phyloP scores from a whole-genome alignment of 1,140 invertebrate genomes.

The Sycophaga agraensis region DNA sequence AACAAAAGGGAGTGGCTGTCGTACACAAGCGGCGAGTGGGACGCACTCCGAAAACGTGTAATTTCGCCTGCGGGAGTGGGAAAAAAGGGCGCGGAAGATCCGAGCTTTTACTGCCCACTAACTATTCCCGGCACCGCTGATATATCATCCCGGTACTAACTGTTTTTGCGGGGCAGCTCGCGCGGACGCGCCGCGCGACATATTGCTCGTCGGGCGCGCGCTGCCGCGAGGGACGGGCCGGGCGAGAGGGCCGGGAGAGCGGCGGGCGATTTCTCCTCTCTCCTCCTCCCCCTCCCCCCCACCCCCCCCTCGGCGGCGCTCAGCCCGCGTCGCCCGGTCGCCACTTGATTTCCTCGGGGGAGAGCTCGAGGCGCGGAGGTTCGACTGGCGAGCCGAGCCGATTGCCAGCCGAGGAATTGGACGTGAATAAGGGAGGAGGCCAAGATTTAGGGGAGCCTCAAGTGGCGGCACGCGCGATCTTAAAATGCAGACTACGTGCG shows the following conservation, averaged over 20 bases:
- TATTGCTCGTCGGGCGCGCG: no score
- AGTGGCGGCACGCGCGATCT: conserved; percentile 11
- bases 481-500: conserved; percentile 19
- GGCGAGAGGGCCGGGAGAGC: no score
- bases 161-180: neutral
- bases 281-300: no score
- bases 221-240: no score
- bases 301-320: neutral
- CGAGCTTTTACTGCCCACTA: neutral
- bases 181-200: no score
- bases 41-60: no score
- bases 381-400: neutral
- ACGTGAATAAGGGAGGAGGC: conserved; percentile 19
- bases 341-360: conserved; percentile 7
- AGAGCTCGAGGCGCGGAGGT: neutral
- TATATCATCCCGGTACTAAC: neutral
- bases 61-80: no score
- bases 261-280: no score
- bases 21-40: no score
- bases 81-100: neutral
- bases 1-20: no score
- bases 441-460: conserved; percentile 15
- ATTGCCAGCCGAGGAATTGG: conserved; percentile 21
- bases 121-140: neutral
- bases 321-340: neutral